phyloP scores from a whole-genome alignment of 2,888 invertebrate species.

The Polia nebulosa region DNA sequence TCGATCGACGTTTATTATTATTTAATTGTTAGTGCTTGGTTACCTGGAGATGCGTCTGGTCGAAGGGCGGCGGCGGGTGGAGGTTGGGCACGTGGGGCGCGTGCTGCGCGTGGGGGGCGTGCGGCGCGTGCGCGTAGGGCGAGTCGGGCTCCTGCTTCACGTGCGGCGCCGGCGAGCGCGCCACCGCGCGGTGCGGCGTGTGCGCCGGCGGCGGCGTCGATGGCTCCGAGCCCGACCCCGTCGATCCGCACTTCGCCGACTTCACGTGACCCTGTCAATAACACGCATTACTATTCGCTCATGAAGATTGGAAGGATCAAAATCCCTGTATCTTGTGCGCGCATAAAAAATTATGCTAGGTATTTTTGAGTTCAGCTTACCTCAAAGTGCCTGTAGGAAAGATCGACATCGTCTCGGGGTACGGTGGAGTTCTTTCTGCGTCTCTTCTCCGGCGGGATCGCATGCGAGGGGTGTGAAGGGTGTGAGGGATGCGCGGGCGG shows the following conservation, averaged over 20 bases:
- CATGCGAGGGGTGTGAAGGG: conserved; percentile 67
- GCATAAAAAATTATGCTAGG: background rate
- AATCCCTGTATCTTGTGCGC: background rate
- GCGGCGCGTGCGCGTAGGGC: conserved; percentile 67
- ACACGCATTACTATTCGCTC: conserved; percentile 9
- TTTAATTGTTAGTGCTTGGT: conserved; percentile 51
- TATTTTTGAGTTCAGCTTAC: conserved; percentile 64
- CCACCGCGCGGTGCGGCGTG: conserved; percentile 76
- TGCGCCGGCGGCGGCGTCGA: conserved; percentile 89
- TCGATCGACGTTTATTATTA: background rate
- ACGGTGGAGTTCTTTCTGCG: conserved; percentile 87
- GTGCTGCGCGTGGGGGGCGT: conserved; percentile 73
- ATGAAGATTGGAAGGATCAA: background rate
- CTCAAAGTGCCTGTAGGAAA: conserved; percentile 86
- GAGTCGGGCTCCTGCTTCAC: conserved; percentile 74
- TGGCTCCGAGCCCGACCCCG: conserved; percentile 88
- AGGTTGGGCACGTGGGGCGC: conserved; percentile 77
- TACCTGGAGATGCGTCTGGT: conserved; percentile 86
- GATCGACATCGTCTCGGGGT: conserved; percentile 83
- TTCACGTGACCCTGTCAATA: conserved; percentile 81
- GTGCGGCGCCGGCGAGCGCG: conserved; percentile 78
- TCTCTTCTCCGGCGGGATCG: conserved; percentile 82
- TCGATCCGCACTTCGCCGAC: conserved; percentile 81
- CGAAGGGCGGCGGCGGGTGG: conserved; percentile 82
- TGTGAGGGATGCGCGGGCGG: conserved; percentile 70